Conservation (phyloP, 1,140 invertebrate species). For the Drosophila seguyi region DNA sequence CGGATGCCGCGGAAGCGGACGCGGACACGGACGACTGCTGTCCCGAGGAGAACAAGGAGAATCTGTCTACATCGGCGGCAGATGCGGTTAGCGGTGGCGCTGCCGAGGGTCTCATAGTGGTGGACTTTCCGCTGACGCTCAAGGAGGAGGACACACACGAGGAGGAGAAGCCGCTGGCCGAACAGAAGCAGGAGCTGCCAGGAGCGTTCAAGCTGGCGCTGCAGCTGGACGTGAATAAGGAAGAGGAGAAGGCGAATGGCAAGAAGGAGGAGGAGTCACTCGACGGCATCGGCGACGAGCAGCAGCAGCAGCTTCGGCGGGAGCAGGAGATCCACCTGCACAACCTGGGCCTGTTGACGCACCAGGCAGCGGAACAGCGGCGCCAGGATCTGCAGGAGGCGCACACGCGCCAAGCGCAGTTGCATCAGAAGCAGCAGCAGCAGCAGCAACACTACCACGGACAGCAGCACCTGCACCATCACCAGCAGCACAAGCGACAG, state of each 20-base stretch:
- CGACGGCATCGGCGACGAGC: slow-evolving; percentile 28
- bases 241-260: slow-evolving; percentile 51
- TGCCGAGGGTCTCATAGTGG: slow-evolving; percentile 11
- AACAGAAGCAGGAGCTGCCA: slow-evolving; percentile 34
- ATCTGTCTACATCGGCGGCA: slow-evolving; percentile 46
- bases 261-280: slow-evolving; percentile 15
- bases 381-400: slow-evolving; percentile 86
- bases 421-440: slow-evolving; percentile 65
- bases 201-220: not conserved
- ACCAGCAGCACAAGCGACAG: slow-evolving; percentile 77
- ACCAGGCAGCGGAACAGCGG: slow-evolving; percentile 86
- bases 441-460: slow-evolving; percentile 71
- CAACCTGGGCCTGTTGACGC: slow-evolving; percentile 88
- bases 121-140: slow-evolving; percentile 29
- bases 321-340: slow-evolving; percentile 88
- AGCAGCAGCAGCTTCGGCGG: slow-evolving; percentile 84
- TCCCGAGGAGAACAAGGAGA: slow-evolving; percentile 78
- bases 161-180: slow-evolving; percentile 55
- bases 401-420: slow-evolving; percentile 63
- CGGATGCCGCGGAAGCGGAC: not conserved
- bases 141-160: slow-evolving; percentile 51
- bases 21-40: slow-evolving; percentile 4
- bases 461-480: slow-evolving; percentile 73
- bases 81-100: not conserved
- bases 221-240: slow-evolving; percentile 20